Conservation (phyloP, 30 jellyfish, hydroid and myxozoan genomes). For the Clytia hemisphaerica region DNA sequence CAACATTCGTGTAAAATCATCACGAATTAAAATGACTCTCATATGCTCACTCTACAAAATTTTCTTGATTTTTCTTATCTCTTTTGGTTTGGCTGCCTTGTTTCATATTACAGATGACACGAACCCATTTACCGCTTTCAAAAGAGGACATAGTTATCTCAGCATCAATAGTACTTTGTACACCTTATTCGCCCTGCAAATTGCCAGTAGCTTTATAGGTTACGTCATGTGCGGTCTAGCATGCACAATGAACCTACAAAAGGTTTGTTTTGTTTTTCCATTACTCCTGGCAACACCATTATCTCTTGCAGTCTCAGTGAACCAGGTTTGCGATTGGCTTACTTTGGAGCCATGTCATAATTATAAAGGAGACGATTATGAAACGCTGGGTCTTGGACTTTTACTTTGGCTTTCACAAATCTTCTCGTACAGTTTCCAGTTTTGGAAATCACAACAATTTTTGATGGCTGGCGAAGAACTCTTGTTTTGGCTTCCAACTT, state of each 20-base stretch:
- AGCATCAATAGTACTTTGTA: not conserved
- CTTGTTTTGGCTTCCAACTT: constrained; percentile 84
- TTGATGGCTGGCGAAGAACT: constrained; percentile 78
- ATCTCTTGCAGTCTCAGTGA: constrained; percentile 29
- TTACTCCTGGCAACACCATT: constrained; percentile 53
- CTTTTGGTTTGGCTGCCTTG: constrained; percentile 18
- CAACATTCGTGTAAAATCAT: constrained; percentile 48
- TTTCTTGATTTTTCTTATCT: constrained; percentile 36
- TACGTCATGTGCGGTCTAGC: constrained; percentile 50
- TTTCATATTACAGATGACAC: constrained; percentile 16
- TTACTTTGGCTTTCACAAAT: constrained; percentile 82
- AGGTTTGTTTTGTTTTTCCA: constrained; percentile 66
- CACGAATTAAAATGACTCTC: constrained; percentile 46
- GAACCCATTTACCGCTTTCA: not conserved
- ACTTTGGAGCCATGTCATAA: not conserved
- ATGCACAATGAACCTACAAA: constrained; percentile 66
- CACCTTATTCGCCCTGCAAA: constrained; percentile 36
- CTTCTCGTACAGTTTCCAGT: constrained; percentile 35
- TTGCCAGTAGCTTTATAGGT: constrained; percentile 49
- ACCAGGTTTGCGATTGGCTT: constrained; percentile 20
- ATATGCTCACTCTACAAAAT: constrained; percentile 50
- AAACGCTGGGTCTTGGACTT: constrained; percentile 29
- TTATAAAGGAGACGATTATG: not conserved
- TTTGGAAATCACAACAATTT: constrained; percentile 75
- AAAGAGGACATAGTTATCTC: constrained; percentile 33